Conservation (phyloP, 1,140 invertebrate genomes). For the Neoseiulus cucumeris region DNA sequence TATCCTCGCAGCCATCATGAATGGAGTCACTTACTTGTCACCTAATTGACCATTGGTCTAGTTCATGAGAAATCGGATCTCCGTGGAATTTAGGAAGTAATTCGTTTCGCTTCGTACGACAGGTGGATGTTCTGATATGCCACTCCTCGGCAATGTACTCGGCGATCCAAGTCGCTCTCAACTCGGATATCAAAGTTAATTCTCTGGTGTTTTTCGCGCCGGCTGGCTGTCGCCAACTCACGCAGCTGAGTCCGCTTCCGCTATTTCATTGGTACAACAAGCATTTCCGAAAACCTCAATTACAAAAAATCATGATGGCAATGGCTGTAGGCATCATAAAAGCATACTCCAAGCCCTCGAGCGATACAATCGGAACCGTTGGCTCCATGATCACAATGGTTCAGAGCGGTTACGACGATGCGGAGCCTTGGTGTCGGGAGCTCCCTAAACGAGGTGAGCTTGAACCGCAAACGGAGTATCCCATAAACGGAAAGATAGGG, state of each 20-base stretch:
- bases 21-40: neutral
- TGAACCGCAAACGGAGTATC: neutral
- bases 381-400: neutral
- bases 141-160: constrained; percentile 9
- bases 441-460: neutral
- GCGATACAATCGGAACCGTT: neutral
- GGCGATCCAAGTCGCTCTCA: neutral
- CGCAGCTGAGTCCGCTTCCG: neutral
- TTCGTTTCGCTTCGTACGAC: neutral
- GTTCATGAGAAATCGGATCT: no score
- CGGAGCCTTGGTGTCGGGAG: neutral
- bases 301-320: neutral
- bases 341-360: neutral
- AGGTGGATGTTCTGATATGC: neutral
- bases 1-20: neutral
- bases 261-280: neutral
- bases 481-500: neutral
- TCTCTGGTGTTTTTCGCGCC: constrained; percentile 1
- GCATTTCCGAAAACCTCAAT: neutral
- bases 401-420: constrained; percentile 2
- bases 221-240: neutral
- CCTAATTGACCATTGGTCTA: neutral
- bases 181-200: neutral
- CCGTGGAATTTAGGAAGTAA: neutral
- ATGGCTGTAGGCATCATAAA: neutral